Conservation (phyloP, 2,113 vertebrate genomes). For the Eublepharis macularius region DNA sequence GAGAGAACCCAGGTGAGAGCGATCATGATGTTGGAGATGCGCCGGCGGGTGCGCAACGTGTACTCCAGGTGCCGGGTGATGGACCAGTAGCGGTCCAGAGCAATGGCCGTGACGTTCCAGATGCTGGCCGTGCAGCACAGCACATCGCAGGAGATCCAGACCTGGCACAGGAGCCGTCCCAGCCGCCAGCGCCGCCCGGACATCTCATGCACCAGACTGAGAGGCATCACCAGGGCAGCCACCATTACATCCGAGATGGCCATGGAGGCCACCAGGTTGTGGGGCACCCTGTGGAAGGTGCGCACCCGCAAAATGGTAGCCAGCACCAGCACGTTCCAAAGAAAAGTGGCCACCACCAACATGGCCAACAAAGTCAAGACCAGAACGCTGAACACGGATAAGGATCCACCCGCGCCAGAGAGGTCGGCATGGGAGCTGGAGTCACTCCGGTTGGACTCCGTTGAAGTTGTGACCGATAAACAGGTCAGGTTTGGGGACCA, state of each 20-base stretch:
- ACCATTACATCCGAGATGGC: constrained; percentile 94
- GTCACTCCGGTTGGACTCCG: constrained; percentile 53
- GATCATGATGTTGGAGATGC: constrained; percentile 93
- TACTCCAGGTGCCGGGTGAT: constrained; percentile 94
- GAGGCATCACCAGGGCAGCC: constrained; percentile 93
- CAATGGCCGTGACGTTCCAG: constrained; percentile 97
- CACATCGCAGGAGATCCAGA: constrained; percentile 94
- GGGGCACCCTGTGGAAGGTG: constrained; percentile 92
- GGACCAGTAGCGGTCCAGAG: constrained; percentile 97
- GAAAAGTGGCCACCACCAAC: constrained; percentile 89
- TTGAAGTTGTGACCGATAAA: background rate
- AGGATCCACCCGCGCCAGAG: constrained; percentile 36
- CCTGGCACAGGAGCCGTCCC: constrained; percentile 88
- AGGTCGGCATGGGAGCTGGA: background rate
- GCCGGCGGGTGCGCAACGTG: constrained; percentile 85
- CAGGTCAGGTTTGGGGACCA: constrained; percentile 53
- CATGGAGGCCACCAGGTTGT: constrained; percentile 97
- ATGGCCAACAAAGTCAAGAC: constrained; percentile 86
- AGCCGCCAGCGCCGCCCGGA: constrained; percentile 88
- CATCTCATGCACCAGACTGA: constrained; percentile 90
- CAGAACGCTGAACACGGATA: constrained; percentile 86
- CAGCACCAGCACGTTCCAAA: constrained; percentile 94
- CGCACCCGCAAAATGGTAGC: constrained; percentile 92
- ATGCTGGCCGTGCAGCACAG: constrained; percentile 98
- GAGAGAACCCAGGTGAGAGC: constrained; percentile 91